Percentiles rank a stretch among this genome's conserved stretches.
Evolutionary conservation across 1,140 invertebrate species (phyloP).

Genomic region (Anoplolepis gracilipes): DNA sequence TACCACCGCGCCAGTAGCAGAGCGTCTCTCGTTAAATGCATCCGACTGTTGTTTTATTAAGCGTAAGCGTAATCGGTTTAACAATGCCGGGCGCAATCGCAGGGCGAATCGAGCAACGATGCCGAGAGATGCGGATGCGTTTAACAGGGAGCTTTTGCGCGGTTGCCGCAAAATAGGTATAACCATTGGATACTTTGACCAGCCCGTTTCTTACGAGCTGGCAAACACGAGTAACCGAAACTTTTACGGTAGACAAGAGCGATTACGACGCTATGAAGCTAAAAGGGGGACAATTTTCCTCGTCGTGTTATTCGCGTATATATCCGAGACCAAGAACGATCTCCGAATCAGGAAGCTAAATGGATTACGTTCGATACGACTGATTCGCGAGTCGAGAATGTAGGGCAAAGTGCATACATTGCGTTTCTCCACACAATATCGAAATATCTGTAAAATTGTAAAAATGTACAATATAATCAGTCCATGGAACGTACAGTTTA

Average conservation of each 20-base stretch:
- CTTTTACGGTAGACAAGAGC: conserved; percentile 18
- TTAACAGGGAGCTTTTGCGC: conserved; percentile 16
- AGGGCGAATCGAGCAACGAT: conserved; percentile 37
- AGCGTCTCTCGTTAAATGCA: conserved; percentile 64
- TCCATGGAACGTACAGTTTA: background rate
- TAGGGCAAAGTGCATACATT: background rate
- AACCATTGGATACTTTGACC: background rate
- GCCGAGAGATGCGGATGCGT: conserved; percentile 8
- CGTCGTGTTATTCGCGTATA: background rate
- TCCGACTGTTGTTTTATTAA: conserved; percentile 67
- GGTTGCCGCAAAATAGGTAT: background rate
- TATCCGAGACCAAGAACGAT: background rate
- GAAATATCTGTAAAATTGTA: conserved; percentile 43
- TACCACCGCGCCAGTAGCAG: conserved; percentile 62
- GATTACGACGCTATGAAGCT: background rate
- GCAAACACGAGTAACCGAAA: conserved; percentile 26
- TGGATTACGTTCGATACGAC: background rate
- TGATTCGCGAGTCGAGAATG: background rate
- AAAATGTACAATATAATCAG: conserved; percentile 51
- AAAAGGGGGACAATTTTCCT: background rate
- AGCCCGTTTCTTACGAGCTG: conserved; percentile 13
- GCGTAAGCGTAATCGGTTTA: conserved; percentile 65
- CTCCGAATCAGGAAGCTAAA: background rate
- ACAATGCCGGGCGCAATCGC: conserved; percentile 41
- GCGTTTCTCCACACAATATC: background rate